Evolutionary conservation across 2,888 invertebrate species (phyloP).

Genomic region (Yponomeuta cagnagella): DNA sequence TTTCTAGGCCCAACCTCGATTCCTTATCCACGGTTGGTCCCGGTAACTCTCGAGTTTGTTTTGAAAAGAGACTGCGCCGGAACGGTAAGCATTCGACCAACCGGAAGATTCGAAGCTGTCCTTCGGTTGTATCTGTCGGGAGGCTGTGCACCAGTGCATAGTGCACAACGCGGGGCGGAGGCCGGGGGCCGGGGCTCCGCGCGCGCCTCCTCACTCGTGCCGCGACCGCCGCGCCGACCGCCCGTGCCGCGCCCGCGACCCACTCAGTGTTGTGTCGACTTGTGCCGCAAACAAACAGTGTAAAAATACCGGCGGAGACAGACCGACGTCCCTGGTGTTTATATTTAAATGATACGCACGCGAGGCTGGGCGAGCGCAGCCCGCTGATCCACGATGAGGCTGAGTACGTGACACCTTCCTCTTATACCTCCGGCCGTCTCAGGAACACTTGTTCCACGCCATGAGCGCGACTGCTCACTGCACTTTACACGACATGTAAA

Average conservation of each 20-base stretch:
- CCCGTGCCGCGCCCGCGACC: slow-evolving; percentile 31
- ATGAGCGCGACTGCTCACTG: slow-evolving; percentile 6
- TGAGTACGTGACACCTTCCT: slow-evolving; percentile 59
- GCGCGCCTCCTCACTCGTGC: slow-evolving; percentile 31
- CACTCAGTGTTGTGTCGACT: slow-evolving; percentile 48
- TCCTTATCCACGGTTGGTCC: too few relatives aligned
- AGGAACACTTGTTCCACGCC: slow-evolving; percentile 17
- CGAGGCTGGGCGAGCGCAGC: slow-evolving; percentile 52
- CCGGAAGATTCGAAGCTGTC: neutral
- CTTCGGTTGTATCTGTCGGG: slow-evolving; percentile 10
- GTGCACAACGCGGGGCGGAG: slow-evolving; percentile 33
- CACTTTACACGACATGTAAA: neutral
- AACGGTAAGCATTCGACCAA: neutral
- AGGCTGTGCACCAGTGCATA: slow-evolving; percentile 50
- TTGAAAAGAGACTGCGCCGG: too few relatives aligned
- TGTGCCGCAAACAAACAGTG: slow-evolving; percentile 30
- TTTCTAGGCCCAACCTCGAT: too few relatives aligned
- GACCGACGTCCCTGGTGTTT: slow-evolving; percentile 48
- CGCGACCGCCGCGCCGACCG: slow-evolving; percentile 41
- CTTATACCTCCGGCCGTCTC: slow-evolving; percentile 26
- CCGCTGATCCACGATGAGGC: slow-evolving; percentile 61
- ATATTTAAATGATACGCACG: slow-evolving; percentile 72
- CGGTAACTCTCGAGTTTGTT: too few relatives aligned
- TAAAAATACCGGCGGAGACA: slow-evolving; percentile 73
- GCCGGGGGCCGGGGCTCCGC: slow-evolving; percentile 32